These are phyloP conservation scores for Trissolcus brochymenae DNA, from an alignment of 2,888 invertebrate genomes.

Conservation along the genomic window DNA sequence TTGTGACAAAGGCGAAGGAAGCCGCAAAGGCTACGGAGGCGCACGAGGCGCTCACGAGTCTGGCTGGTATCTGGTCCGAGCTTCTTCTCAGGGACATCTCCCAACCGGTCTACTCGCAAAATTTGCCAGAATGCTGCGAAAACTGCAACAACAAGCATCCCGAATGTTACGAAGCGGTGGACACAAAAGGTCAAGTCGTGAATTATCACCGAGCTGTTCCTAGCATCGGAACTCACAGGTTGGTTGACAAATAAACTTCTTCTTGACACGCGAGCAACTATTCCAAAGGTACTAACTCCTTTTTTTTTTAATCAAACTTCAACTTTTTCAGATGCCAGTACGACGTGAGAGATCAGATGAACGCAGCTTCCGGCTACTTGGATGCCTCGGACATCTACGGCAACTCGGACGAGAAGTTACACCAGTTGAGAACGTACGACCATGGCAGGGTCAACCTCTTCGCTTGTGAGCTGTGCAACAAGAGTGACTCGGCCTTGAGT, in stretches of 20 bases:
- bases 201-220: constrained; percentile 86
- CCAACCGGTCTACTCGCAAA: constrained; percentile 80
- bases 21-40: constrained; percentile 73
- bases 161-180: constrained; percentile 78
- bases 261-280: neutral
- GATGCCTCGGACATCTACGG: constrained; percentile 92
- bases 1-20: constrained; percentile 79
- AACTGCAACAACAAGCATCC: constrained; percentile 72
- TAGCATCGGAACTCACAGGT: constrained; percentile 67
- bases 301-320: neutral
- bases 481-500: constrained; percentile 81
- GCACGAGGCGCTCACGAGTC: constrained; percentile 86
- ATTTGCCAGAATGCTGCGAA: constrained; percentile 65
- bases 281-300: neutral
- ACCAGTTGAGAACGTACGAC: constrained; percentile 83
- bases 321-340: constrained; percentile 66
- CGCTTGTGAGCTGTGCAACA: constrained; percentile 81
- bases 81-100: constrained; percentile 85
- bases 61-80: constrained; percentile 89
- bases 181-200: constrained; percentile 77
- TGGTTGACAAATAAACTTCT: neutral
- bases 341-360: constrained; percentile 88
- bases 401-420: constrained; percentile 83
- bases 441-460: constrained; percentile 84
- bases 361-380: constrained; percentile 88